Evolutionary conservation across 2,113 vertebrate genomes (phyloP).

Genomic region (Aphelocoma coerulescens): DNA sequence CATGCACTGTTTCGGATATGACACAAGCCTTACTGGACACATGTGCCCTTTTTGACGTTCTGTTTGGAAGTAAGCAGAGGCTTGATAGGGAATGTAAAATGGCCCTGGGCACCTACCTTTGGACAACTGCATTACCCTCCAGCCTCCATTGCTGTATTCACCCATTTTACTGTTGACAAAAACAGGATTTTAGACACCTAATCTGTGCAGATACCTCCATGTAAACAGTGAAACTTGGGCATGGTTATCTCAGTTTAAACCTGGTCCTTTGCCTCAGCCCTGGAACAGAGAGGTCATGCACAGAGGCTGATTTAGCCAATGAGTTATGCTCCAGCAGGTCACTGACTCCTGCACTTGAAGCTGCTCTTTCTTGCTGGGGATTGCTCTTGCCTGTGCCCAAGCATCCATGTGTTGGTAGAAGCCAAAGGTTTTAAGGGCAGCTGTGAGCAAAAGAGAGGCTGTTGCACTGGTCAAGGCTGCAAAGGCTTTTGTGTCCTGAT

Average conservation of each 20-base stretch:
- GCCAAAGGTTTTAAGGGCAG: not conserved
- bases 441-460: not conserved
- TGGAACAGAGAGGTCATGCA: not conserved
- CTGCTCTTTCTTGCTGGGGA: not conserved
- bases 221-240: not conserved
- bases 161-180: not conserved
- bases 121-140: not conserved
- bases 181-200: not conserved
- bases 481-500: not conserved
- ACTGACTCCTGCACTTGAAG: not conserved
- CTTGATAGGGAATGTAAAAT: not conserved
- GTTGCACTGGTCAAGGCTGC: not conserved
- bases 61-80: not conserved
- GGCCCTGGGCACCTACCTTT: not conserved
- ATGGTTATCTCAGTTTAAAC: not conserved
- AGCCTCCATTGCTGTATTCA: not conserved
- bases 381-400: fast-evolving
- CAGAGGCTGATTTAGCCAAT: not conserved
- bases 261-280: not conserved
- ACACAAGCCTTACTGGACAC: not conserved
- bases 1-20: not conserved
- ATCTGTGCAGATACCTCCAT: not conserved
- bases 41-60: fast-evolving
- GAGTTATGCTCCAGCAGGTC: not conserved
- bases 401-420: not conserved